phyloP scores from a whole-genome alignment of 1,140 invertebrate species.

The Lerema accius region DNA sequence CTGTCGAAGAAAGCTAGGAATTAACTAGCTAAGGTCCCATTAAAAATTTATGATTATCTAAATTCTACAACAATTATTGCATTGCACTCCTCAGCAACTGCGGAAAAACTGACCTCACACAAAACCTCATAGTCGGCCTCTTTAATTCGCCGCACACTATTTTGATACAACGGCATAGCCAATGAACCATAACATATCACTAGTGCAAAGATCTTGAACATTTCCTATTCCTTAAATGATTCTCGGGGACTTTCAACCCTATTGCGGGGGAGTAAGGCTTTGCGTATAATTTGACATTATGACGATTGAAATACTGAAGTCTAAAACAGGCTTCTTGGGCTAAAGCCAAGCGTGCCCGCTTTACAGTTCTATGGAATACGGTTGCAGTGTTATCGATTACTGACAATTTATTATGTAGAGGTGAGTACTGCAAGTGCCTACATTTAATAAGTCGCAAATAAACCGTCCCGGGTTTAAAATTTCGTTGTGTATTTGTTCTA shows the following conservation, averaged over 20 bases:
- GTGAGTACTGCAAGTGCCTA: background rate
- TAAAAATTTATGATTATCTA: too few relatives aligned
- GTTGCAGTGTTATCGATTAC: constrained; percentile 6
- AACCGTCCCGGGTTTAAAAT: too few relatives aligned
- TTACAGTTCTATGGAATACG: constrained; percentile 1
- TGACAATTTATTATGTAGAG: background rate
- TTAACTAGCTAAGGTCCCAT: too few relatives aligned
- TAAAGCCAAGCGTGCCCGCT: constrained; percentile 11
- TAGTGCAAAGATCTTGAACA: background rate
- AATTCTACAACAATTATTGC: too few relatives aligned
- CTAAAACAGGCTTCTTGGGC: constrained; percentile 18
- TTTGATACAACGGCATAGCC: constrained; percentile 6
- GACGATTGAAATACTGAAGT: constrained; percentile 14
- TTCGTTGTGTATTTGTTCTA: too few relatives aligned
- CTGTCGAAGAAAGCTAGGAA: too few relatives aligned
- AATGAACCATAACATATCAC: constrained; percentile 12
- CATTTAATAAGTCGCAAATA: too few relatives aligned
- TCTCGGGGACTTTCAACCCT: background rate
- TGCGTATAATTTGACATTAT: constrained; percentile 17
- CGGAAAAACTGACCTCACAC: constrained; percentile 19
- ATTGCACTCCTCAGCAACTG: constrained; percentile 11
- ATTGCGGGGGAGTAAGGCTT: background rate
- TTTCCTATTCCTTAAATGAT: background rate
- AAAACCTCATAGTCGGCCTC: background rate
- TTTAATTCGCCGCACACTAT: background rate